Evolutionary conservation across 2,113 vertebrate species (phyloP).

Genomic region (Tragelaphus imberbis): DNA sequence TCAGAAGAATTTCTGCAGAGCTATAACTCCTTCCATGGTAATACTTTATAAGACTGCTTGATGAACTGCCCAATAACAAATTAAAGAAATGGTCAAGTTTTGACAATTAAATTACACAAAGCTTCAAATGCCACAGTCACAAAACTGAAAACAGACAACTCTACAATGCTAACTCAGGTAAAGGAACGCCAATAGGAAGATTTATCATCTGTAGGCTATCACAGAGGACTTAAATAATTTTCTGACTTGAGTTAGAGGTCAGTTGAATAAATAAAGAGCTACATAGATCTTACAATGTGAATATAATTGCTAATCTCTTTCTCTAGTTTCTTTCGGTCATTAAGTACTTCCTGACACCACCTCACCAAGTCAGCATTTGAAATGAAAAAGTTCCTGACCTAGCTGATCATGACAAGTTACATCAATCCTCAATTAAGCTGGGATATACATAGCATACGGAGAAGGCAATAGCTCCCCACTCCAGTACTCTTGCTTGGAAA

Average conservation of each 20-base stretch:
- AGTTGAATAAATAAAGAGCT: constrained; percentile 46
- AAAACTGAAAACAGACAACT: constrained; percentile 27
- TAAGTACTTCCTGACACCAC: constrained; percentile 25
- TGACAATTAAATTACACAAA: constrained; percentile 55
- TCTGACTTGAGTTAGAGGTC: constrained; percentile 41
- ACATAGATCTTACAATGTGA: constrained; percentile 36
- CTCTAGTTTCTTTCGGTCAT: constrained; percentile 10
- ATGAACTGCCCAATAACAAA: constrained; percentile 51
- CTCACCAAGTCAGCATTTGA: background rate
- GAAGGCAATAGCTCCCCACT: too few relatives aligned
- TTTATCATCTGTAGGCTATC: background rate
- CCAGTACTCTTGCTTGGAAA: too few relatives aligned
- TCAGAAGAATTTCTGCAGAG: background rate
- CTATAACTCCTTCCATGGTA: constrained; percentile 4
- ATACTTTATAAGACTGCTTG: constrained; percentile 40
- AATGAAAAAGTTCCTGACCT: constrained; percentile 44
- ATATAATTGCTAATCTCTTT: constrained; percentile 43
- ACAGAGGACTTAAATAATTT: constrained; percentile 5
- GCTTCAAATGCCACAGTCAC: background rate
- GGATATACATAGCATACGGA: background rate
- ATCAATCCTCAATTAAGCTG: constrained; percentile 18
- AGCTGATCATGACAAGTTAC: constrained; percentile 52
- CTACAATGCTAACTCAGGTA: constrained; percentile 19
- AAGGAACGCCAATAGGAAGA: background rate
- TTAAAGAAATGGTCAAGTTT: constrained; percentile 52